phyloP scores from a whole-genome alignment of 2,797 vertebrate genomes.

The Hylomyscus alleni region DNA sequence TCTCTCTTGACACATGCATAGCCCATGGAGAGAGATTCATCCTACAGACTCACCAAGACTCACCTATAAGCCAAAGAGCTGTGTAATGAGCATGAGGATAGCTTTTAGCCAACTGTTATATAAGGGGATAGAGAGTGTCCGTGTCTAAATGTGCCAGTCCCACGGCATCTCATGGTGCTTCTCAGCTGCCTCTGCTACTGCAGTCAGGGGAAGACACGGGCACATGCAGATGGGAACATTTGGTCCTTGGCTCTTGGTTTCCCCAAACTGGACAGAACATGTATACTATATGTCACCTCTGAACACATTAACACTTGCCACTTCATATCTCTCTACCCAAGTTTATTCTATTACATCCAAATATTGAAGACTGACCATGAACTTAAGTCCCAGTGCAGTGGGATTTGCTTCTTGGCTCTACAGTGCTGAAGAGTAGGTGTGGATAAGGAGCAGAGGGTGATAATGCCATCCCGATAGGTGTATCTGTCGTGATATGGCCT shows the following conservation, averaged over 20 bases:
- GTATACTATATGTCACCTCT: not conserved
- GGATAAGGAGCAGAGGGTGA: not conserved
- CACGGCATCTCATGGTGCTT: not conserved
- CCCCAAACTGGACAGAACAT: not conserved
- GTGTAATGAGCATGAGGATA: too few species aligned
- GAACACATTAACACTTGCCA: too few species aligned
- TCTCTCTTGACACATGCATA: rapidly evolving
- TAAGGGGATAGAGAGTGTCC: not conserved
- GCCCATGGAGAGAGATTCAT: not conserved
- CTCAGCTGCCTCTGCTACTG: not conserved
- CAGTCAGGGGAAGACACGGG: rapidly evolving
- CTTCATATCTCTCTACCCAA: not conserved
- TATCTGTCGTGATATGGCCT: rapidly evolving
- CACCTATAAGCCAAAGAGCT: not conserved
- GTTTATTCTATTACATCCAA: not conserved
- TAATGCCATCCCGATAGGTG: rapidly evolving
- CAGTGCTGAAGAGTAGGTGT: not conserved
- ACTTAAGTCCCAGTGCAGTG: rapidly evolving
- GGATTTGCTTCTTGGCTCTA: not conserved
- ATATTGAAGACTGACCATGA: not conserved
- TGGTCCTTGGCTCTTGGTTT: not conserved
- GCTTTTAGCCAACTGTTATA: not conserved
- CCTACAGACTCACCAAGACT: not conserved
- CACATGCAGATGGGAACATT: not conserved
- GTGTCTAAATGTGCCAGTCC: not conserved